These are phyloP conservation scores for Drosophila phalerata DNA, from an alignment of 2,888 invertebrate species.

Conservation along the genomic window DNA sequence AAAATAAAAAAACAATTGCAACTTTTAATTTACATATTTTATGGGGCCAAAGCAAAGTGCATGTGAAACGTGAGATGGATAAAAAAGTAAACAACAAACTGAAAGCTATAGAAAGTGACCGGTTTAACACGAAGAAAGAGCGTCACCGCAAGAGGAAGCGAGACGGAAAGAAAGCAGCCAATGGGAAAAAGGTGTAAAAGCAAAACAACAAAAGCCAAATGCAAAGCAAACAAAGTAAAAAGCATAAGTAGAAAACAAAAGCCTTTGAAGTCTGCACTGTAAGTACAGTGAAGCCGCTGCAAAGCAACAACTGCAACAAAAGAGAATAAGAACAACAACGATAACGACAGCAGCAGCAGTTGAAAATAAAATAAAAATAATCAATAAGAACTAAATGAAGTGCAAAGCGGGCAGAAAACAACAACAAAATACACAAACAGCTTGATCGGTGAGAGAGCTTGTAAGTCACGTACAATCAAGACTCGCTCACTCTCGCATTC, in stretches of 20 bases:
- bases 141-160: slow-evolving; percentile 1
- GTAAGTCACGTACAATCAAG: slow-evolving; percentile 26
- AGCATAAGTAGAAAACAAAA: slow-evolving; percentile 41
- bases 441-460: slow-evolving; percentile 41
- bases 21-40: slow-evolving; percentile 61
- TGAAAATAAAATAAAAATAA: slow-evolving; percentile 38
- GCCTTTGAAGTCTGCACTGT: slow-evolving; percentile 43
- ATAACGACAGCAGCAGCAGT: slow-evolving; percentile 15
- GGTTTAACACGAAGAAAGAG: slow-evolving; percentile 32
- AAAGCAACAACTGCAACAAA: slow-evolving; percentile 33
- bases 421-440: slow-evolving; percentile 5
- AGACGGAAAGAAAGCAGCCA: slow-evolving; percentile 8
- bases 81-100: slow-evolving; percentile 50
- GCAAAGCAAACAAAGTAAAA: slow-evolving; percentile 3
- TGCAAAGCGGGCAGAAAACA: slow-evolving; percentile 36
- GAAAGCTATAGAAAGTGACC: slow-evolving; percentile 57
- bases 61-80: slow-evolving; percentile 58
- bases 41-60: slow-evolving; percentile 46
- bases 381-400: slow-evolving; percentile 60
- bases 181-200: slow-evolving; percentile 14
- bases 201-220: slow-evolving; percentile 17
- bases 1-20: slow-evolving; percentile 55
- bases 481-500: neutral
- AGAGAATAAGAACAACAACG: slow-evolving; percentile 16
- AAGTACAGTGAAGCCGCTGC: slow-evolving; percentile 38